Base-by-base conservation (phyloP, 2,888 invertebrate genomes). In the Amitus sp. region DNA sequence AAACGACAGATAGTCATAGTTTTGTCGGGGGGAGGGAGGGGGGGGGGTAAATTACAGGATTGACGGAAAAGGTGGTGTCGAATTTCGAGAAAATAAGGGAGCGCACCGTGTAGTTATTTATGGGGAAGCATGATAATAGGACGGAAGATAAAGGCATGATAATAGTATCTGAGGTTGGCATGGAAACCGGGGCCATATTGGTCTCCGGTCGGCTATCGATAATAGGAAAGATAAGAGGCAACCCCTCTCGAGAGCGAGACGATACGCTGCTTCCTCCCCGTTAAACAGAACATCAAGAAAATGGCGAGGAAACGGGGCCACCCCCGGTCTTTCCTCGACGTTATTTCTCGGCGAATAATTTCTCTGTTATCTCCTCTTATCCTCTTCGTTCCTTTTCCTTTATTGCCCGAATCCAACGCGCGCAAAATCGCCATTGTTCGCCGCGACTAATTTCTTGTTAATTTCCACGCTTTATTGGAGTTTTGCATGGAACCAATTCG, bases 151-250 rank as follows among this genome's bases (percentile, higher is more conserved):
- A 77, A n/a, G n/a, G n/a, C n/a, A n/a, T n/a, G 77, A 70, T 57
- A 64, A 69, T 66, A 67, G 70, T 66, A 65, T 66, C 59, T 67
- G 48, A 61, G 61, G 76, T 76, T 60, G 65, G 66, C 73, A 76
- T 74, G 72, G 72, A 62, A 53, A 48, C 58, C 63, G 72, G 65
- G 65, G 73, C 75, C 78, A 79, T 79, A 72, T 78, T 80, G 80
- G 78, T 78, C 70, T 70, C 57, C 58, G 60, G 77, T 79, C 79
- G 78, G 76, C 78, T 80, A 80, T 82, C 81, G 80, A 82, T 82
- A 81, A 82, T 82, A 80, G 77, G 74, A 76, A 78, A 80, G 81
- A 81, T 81, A 81, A 81, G 78, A 71, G 69, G 55, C 53, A 49
- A 43, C 58, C 54, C 61, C 61, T 48, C 55, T 46, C 53, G 30